Base-by-base conservation (phyloP, 2,888 invertebrate genomes). In the Drosophila barbarae region DNA sequence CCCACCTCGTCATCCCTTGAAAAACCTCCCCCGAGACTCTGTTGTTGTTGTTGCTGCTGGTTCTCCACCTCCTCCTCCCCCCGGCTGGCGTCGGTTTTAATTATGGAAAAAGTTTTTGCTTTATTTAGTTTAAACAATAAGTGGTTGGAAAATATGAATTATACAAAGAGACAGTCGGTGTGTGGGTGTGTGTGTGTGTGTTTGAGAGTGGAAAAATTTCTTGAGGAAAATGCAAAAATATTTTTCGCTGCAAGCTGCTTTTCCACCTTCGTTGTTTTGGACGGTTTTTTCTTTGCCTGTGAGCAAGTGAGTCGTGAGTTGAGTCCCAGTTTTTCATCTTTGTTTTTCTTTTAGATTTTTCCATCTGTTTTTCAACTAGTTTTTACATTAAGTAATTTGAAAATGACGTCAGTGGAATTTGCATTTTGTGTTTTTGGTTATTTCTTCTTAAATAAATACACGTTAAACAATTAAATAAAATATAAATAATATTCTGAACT, bases 21-120 rank as follows among this genome's bases (percentile, higher is more conserved):
- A 9, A 28, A 38, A 18, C 21, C 30, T 36, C 39, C 36, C 50
- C 28, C 51, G 46, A 49, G 52, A 60, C 53, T 65, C 47, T 59
- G 51, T 44, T 51, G 34, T 55, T 52, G 52, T 32, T 32, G 32
- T 32, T 32, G 34, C 13, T 34, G 34, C 10, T 26, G 42, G 39
- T 21, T 21, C 13, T 21, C 13, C 21, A 21, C 21, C 26, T n/a
- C 58, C 72, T 63, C 55, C 59, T 30, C 56, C 66, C 58, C 60
- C 70, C 64, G 60, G 44, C 63, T 73, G 73, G 69, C 73, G 79
- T 76, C 74, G 71, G 73, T 80, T 76, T 80, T 81, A 80, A 80
- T 80, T 78, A 80, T 81, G 81, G 81, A 80, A 79, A 79, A 80
- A 80, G 79, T 80, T 81, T 77, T 80, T 80, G 78, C 81, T 78